Evolutionary conservation across 2,113 vertebrate species (phyloP).

Genomic region (Morone chrysops): DNA sequence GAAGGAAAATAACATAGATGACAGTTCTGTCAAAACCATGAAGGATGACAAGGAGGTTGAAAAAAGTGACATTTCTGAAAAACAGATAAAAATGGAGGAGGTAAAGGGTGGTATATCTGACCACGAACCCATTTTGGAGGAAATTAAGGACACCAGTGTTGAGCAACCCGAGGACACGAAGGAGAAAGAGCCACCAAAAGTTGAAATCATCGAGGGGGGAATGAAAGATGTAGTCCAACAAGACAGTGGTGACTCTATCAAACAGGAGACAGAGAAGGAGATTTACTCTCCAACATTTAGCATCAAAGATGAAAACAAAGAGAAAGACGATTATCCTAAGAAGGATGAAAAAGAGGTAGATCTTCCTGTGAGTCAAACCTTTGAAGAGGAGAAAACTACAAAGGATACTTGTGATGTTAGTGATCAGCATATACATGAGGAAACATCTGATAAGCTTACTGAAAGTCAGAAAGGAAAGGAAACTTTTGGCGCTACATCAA

Average conservation of each 20-base stretch:
- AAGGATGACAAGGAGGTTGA: slow-evolving; percentile 33
- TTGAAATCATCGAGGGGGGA: slow-evolving; percentile 24
- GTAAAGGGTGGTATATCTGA: slow-evolving; percentile 19
- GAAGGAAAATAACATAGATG: slow-evolving; percentile 35
- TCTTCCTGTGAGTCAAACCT: not conserved
- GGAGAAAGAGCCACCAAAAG: slow-evolving; percentile 27
- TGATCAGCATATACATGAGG: slow-evolving; percentile 17
- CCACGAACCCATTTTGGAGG: slow-evolving; percentile 33
- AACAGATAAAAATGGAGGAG: slow-evolving; percentile 13
- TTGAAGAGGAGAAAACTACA: slow-evolving; percentile 34
- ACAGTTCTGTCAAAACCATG: slow-evolving; percentile 14
- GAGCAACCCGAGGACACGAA: slow-evolving; percentile 18
- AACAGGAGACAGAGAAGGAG: slow-evolving; percentile 40
- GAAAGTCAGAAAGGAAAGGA: slow-evolving; percentile 36
- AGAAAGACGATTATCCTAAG: slow-evolving; percentile 10
- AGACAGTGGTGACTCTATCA: not conserved
- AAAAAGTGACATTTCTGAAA: slow-evolving; percentile 24
- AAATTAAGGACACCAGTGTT: not conserved
- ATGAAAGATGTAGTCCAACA: slow-evolving; percentile 25
- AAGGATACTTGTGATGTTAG: slow-evolving; percentile 29
- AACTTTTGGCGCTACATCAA: slow-evolving; percentile 1
- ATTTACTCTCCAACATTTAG: not conserved
- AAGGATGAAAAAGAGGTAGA: slow-evolving; percentile 43
- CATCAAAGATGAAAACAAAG: slow-evolving; percentile 43
- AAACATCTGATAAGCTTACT: slow-evolving; percentile 30